phyloP scores from a whole-genome alignment of 2,888 invertebrate species.

The Apotomis betuletana region DNA sequence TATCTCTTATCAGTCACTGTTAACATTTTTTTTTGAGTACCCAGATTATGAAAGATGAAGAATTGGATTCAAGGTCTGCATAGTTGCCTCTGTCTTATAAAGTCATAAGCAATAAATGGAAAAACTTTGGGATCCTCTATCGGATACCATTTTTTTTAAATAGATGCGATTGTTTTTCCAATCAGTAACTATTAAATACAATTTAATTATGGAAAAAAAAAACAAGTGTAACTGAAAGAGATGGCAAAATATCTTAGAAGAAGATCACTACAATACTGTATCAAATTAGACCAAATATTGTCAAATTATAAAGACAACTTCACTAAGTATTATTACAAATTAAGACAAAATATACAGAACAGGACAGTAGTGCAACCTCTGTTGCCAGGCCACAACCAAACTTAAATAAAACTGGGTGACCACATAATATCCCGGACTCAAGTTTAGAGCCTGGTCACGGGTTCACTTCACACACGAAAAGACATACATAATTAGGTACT shows the following conservation, averaged over 20 bases:
- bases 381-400: slow-evolving; percentile 5
- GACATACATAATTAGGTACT: slow-evolving; percentile 5
- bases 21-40: too few relatives aligned
- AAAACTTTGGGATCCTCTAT: too few relatives aligned
- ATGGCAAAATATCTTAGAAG: too few relatives aligned
- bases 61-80: too few relatives aligned
- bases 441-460: background rate
- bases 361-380: background rate
- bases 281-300: slow-evolving; percentile 42
- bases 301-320: slow-evolving; percentile 9
- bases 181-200: too few relatives aligned
- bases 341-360: background rate
- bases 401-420: background rate
- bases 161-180: too few relatives aligned
- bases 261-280: background rate
- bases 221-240: background rate
- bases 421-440: background rate
- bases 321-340: background rate
- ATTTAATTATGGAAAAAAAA: slow-evolving; percentile 48
- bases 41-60: too few relatives aligned
- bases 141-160: too few relatives aligned
- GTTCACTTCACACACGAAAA: slow-evolving; percentile 24
- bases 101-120: too few relatives aligned
- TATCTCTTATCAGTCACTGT: too few relatives aligned
- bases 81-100: too few relatives aligned